Base-by-base conservation (phyloP, 53 echinoderm and acorn worm species). In the Actinopyga echinites region DNA sequence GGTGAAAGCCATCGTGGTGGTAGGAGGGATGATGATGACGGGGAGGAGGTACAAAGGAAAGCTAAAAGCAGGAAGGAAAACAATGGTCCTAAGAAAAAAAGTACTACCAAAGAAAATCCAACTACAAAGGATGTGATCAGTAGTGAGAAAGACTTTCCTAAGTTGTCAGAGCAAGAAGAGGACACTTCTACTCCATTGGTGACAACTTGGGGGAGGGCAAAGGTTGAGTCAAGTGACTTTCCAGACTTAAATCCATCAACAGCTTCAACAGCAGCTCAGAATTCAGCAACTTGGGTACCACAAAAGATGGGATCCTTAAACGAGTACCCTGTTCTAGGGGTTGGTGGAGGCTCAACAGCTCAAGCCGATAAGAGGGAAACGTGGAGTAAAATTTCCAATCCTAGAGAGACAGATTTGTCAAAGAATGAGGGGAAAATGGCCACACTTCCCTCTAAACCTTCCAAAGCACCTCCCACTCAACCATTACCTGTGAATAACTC, bases 401-500 rank as follows among this genome's bases (percentile, higher is more conserved):
- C 3, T 3, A 13, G 15, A 49, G 49, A 49, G 13, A 49, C 13
- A 15, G 17, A 49, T 49, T 49, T 15, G 15, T 15, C 7, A 49
- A 13, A 49, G 49, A 49, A 15, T 17, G 17, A 49, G 17, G 49
- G 49, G 7, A 49, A 49, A 1, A 15, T 13, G 15, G 17, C 49
- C 7, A 49, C 13, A 15, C 15, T 49, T 49, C 2, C 49, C 3
- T 49, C 22, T 21, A 43, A 77, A 21, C 55, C 49, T 77, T 2
- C 64, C 64, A 29, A 29, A 22, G 45, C 3, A 40, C 19, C 44
- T 25, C 19, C 54, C 19, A 53, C 23, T 22, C 12, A 85, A 77
- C 33, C 86, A 30, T 33, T 64, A 85, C 59, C 42, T 62, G 30
- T 64, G 28, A 53, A 52, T 23, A 69, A 83, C 36, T 82, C 81